phyloP scores from a whole-genome alignment of 2,113 vertebrate genomes.

The Ranitomeya variabilis region DNA sequence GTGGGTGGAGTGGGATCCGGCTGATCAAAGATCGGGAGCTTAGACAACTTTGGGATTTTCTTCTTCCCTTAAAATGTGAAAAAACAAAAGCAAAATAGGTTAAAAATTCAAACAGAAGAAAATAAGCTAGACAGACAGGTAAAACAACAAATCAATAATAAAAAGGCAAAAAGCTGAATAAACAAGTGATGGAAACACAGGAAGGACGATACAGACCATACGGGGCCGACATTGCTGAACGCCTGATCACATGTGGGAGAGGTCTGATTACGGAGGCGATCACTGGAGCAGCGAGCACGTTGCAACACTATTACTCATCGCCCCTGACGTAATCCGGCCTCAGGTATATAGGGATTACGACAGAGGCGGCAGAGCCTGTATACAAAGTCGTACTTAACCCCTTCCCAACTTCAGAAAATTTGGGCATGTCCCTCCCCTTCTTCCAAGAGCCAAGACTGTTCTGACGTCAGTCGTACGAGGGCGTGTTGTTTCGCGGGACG shows the following conservation, averaged over 20 bases:
- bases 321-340: neutral
- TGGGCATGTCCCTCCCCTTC: too few species aligned
- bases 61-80: constrained; percentile 78
- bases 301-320: neutral
- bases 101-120: neutral
- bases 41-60: constrained; percentile 83
- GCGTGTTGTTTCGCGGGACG: too few species aligned
- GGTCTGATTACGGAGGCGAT: neutral
- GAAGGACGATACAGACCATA: neutral
- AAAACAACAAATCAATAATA: neutral
- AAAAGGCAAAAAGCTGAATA: neutral
- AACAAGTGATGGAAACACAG: neutral
- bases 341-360: neutral
- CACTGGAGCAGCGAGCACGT: neutral
- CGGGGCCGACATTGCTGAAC: neutral
- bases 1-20: constrained; percentile 79
- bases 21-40: constrained; percentile 90
- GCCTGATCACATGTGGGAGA: neutral
- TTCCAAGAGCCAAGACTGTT: too few species aligned
- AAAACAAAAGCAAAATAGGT: constrained; percentile 41
- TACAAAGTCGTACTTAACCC: neutral
- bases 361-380: neutral
- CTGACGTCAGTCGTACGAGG: too few species aligned
- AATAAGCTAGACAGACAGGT: neutral
- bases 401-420: too few species aligned